These are phyloP conservation scores for Drymodes brunneopygia DNA, from an alignment of 2,113 vertebrate species.

Conservation along the genomic window DNA sequence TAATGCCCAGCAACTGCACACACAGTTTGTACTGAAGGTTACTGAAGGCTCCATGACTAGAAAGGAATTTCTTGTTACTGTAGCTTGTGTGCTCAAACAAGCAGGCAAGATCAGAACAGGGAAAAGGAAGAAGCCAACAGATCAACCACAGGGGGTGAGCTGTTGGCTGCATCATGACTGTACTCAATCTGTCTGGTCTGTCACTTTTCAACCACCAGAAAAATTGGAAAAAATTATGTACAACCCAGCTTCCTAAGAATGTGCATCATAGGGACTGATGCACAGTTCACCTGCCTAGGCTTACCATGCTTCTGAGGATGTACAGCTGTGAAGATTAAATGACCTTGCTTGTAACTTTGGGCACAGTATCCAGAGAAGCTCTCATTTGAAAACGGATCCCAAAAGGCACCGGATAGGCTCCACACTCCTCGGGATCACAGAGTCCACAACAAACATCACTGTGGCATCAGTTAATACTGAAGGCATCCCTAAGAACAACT, in stretches of 20 bases:
- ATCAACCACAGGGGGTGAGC: neutral
- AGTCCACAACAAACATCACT: neutral
- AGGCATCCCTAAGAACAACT: neutral
- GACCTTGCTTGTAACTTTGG: neutral
- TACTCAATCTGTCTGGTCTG: neutral
- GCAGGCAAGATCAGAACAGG: neutral
- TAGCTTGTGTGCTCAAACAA: fast-evolving
- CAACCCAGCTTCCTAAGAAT: neutral
- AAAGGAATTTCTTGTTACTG: neutral
- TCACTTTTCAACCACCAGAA: neutral
- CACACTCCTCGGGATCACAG: neutral
- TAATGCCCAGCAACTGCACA: neutral
- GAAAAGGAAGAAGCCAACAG: neutral
- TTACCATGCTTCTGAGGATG: neutral
- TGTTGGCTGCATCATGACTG: neutral
- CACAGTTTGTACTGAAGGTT: neutral
- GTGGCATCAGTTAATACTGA: neutral
- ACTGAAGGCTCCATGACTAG: neutral
- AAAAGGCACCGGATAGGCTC: neutral
- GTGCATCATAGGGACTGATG: fast-evolving
- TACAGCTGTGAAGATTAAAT: neutral
- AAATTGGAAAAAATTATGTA: neutral
- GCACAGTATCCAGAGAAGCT: neutral
- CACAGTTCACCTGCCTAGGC: neutral
- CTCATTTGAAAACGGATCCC: neutral